Evolutionary conservation across 2,113 vertebrate species (phyloP), one percentile per base, ranked within the genome.

Genomic region (Vimba vimba): DNA sequence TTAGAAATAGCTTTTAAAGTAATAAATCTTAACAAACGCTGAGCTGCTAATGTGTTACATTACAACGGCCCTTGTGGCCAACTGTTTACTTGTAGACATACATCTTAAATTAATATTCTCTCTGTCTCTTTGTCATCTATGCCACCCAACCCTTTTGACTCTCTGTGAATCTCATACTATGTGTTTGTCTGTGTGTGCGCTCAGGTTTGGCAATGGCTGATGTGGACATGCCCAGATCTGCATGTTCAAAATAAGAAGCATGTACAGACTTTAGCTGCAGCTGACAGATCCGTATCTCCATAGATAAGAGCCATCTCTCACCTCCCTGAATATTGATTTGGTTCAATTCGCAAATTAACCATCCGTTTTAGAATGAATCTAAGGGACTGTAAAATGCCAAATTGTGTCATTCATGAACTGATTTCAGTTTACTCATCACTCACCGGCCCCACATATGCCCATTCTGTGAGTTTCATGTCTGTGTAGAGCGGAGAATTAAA

Each of bases 141-240:
- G 52, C 81, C 81, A 59, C 64, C 21, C 50, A 52, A 52, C 15
- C 62, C 27, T 57, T 39, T 59, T 55, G 69, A 64, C 21, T 45
- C n/a, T 45, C 47, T 12, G 36, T 50, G 15, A 76, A 25, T 45
- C 30, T 11, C 7, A n/a, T 23, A 23, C 36, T 60, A 6, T 64
- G 43, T 82, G 23, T 64, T 30, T 66, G 69, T 76, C 43, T 19
- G 25, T 57, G 12, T 83, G 23, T 9, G 50, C 55, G 43, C 71
- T 76, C 27, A 9, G 36, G 27, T 80, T 30, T 73, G 75, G 62
- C 60, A 69, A 13, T 52, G 60, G 45, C 66, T 73, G 64, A 23
- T 19, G 39, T 60, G 66, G 66, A 59, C 80, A 84, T 86, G 85
- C 83, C 85, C 62, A 74, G 75, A 88, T 88, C 81, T 86, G 85